phyloP scores from a whole-genome alignment of 2,888 invertebrate species.

The Trachelus troglodyta region DNA sequence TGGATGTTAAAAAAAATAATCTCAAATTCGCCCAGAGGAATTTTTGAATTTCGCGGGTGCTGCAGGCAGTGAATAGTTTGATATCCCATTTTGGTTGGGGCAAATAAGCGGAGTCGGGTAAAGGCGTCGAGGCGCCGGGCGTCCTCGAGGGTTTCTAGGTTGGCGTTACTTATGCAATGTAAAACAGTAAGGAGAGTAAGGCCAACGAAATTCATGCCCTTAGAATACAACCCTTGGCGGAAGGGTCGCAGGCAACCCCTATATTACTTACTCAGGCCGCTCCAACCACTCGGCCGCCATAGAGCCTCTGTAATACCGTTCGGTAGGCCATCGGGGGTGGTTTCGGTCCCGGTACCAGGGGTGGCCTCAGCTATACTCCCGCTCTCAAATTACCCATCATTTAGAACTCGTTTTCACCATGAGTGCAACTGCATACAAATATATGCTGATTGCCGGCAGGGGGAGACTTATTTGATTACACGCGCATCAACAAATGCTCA shows the following conservation, averaged over 20 bases:
- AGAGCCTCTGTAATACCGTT: constrained; percentile 47
- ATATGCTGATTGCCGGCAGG: constrained; percentile 46
- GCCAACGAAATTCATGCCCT: constrained; percentile 56
- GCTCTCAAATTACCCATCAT: constrained; percentile 63
- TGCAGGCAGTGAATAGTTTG: constrained; percentile 31
- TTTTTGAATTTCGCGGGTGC: neutral
- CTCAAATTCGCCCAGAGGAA: neutral
- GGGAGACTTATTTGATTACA: constrained; percentile 47
- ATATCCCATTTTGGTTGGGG: constrained; percentile 40
- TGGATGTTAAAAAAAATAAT: neutral
- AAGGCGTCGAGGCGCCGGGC: constrained; percentile 43
- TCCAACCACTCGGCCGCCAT: constrained; percentile 45
- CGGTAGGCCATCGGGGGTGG: neutral
- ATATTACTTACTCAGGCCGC: constrained; percentile 55
- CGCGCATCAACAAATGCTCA: constrained; percentile 43
- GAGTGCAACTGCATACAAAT: constrained; percentile 58
- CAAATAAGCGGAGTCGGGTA: constrained; percentile 50
- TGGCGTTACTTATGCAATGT: constrained; percentile 57
- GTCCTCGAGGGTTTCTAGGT: constrained; percentile 29
- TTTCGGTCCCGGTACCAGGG: constrained; percentile 30
- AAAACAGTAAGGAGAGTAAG: constrained; percentile 36
- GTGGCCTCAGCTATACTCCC: constrained; percentile 30
- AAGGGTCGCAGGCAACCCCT: constrained; percentile 57
- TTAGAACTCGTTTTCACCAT: constrained; percentile 62
- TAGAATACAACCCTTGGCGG: constrained; percentile 54